These are phyloP conservation scores for Dorcus parallelipipedus DNA, from an alignment of 2,888 invertebrate genomes.

Conservation along the genomic window DNA sequence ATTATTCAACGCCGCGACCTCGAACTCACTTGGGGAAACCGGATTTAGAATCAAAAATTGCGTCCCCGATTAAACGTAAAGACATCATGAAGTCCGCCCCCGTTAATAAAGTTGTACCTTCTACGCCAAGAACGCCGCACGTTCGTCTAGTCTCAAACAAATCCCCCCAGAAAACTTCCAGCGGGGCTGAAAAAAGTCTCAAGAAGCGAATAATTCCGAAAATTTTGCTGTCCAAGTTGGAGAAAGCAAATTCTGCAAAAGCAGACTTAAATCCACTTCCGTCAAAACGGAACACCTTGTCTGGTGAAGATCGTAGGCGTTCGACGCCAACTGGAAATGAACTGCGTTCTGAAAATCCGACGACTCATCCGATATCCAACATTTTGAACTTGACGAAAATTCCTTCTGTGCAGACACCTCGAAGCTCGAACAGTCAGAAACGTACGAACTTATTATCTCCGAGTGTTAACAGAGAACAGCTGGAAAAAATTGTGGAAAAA, in stretches of 20 bases:
- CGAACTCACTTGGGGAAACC: constrained; percentile 4
- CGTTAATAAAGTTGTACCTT: constrained; percentile 16
- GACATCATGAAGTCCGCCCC: constrained; percentile 25
- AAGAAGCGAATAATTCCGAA: constrained; percentile 17
- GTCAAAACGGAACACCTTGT: not conserved
- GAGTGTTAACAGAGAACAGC: too few relatives aligned
- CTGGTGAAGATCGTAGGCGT: constrained; percentile 11
- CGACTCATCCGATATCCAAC: constrained; percentile 1
- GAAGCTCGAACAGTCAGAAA: too few relatives aligned
- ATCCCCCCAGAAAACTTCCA: not conserved
- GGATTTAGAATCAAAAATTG: constrained; percentile 2
- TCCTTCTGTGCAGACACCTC: too few relatives aligned
- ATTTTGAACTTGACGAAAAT: not conserved
- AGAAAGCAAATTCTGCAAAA: constrained; percentile 2
- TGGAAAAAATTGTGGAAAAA: too few relatives aligned
- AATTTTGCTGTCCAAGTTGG: constrained; percentile 9
- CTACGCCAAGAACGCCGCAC: constrained; percentile 16
- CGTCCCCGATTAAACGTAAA: constrained; percentile 9
- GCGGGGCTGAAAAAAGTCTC: constrained; percentile 15
- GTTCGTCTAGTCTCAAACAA: not conserved
- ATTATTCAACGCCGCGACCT: constrained; percentile 12
- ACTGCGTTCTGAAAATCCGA: not conserved
- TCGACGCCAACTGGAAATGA: not conserved
- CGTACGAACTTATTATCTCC: too few relatives aligned
- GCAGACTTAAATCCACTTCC: constrained; percentile 4